Percentiles rank a stretch among this genome's conserved stretches.
Evolutionary conservation across 1,140 invertebrate species (phyloP).

Genomic region (Conopomorpha cramerella): DNA sequence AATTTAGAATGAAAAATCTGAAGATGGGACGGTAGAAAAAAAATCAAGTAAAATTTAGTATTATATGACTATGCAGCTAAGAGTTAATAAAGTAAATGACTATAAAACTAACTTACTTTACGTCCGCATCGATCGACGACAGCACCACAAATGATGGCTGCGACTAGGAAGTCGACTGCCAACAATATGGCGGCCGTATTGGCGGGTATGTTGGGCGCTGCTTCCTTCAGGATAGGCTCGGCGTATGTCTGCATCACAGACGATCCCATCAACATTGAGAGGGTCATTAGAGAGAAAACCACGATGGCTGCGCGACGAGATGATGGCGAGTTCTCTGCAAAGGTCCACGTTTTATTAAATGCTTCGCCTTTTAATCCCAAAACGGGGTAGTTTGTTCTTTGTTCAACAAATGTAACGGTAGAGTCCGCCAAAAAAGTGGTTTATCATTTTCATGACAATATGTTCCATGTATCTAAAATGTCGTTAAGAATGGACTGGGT

Average conservation of each 20-base stretch:
- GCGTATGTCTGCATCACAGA: slow-evolving; percentile 42
- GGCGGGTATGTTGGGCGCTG: slow-evolving; percentile 29
- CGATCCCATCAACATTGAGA: slow-evolving; percentile 31
- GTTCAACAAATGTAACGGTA: no score
- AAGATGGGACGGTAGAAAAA: no score
- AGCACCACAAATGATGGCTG: slow-evolving; percentile 18
- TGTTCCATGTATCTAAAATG: no score
- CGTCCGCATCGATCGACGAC: slow-evolving; percentile 33
- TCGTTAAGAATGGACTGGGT: no score
- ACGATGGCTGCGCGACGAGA: slow-evolving; percentile 22
- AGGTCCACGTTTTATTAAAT: background rate
- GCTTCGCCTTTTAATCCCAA: no score
- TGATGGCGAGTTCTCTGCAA: slow-evolving; percentile 33
- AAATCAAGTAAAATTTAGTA: no score
- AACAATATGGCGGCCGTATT: slow-evolving; percentile 32
- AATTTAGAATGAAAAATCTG: no score
- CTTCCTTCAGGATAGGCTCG: slow-evolving; percentile 34
- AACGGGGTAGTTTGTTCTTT: no score
- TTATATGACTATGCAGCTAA: no score
- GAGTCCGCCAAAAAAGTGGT: no score
- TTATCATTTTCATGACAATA: no score
- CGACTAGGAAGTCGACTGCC: slow-evolving; percentile 26
- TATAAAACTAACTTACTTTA: slow-evolving; percentile 17
- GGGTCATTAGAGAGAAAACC: slow-evolving; percentile 21
- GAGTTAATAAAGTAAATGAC: no score